Evolutionary conservation across 2,888 invertebrate species (phyloP).

Genomic region (Electrophaes corylata): DNA sequence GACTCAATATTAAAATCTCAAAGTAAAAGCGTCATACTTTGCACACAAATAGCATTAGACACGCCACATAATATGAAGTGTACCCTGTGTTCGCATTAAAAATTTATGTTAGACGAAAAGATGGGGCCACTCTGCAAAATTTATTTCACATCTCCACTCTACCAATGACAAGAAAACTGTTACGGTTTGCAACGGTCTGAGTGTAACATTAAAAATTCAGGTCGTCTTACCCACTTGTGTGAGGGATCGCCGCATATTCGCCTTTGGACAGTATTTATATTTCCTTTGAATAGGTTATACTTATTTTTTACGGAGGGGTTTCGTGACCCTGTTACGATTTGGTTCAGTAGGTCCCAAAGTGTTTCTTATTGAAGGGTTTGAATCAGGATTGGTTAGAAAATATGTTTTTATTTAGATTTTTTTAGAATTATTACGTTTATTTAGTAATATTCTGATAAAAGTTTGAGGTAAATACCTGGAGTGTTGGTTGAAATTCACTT

Average conservation of each 20-base stretch:
- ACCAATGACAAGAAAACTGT: constrained; percentile 85
- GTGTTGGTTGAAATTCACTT: too few species aligned
- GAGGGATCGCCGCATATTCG: constrained; percentile 83
- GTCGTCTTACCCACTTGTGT: constrained; percentile 83
- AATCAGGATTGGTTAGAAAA: constrained; percentile 4
- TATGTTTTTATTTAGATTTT: not conserved
- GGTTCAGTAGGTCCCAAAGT: constrained; percentile 36
- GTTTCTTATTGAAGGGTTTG: constrained; percentile 24
- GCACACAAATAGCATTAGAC: constrained; percentile 74
- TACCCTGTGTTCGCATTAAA: constrained; percentile 79
- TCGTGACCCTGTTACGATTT: constrained; percentile 46
- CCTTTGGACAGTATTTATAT: constrained; percentile 83
- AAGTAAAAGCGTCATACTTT: constrained; percentile 65
- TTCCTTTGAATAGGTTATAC: constrained; percentile 75
- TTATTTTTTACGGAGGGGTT: constrained; percentile 61
- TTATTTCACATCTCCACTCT: constrained; percentile 83
- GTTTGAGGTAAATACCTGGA: not conserved
- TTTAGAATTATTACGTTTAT: not conserved
- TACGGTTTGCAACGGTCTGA: constrained; percentile 84
- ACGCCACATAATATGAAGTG: constrained; percentile 80
- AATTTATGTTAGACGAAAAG: constrained; percentile 82
- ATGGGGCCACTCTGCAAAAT: constrained; percentile 85
- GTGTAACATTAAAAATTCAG: constrained; percentile 84
- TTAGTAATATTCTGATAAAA: not conserved
- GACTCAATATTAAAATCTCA: constrained; percentile 43